Evolutionary conservation across 2,888 invertebrate genomes (phyloP), one percentile per base, ranked within the genome.

Genomic region (Dicyrtoma fusca): DNA sequence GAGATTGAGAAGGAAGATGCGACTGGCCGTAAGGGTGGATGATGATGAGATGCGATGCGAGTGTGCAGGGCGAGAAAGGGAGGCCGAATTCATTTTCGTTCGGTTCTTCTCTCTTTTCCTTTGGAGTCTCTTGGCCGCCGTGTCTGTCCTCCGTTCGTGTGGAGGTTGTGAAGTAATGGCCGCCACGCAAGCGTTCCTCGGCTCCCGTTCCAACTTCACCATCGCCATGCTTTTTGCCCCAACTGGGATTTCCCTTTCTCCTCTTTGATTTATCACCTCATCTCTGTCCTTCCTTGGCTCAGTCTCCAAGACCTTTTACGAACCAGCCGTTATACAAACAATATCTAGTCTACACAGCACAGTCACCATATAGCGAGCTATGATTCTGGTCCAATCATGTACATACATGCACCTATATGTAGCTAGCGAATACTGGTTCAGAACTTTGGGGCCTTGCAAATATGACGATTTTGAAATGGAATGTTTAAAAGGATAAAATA

Each of bases 121-220:
- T 26, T 55, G 21, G 55, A 55, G 19, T 26, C 59, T 59, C 26
- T 26, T 13, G 25, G 59, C 25, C 14, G n/a, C n/a, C 17, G 11
- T 51, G 51, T 49, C 5, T 26, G 23, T 25, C 23, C 1, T 8
- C 11, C 11, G 55, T 55, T 5, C 14, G 59, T 61, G 42, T 61
- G 61, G 21, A 55, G 55, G 44, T 17, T 44, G 23, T 57, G 19
- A 49, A 70, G 63, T 62, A 76, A 79, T 79, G 79, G 79, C 79
- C 77, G 79, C 79, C 79, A 79, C 79, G 79, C 79, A 75, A 76
- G 77, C 79, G 77, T 77, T 75, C 75, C 76, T 21, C 77, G 71
- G 73, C 72, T 73, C 75, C 63, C 69, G 57, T 75, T 73, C 71
- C 68, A 34, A 13, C 26, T 13, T 34, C 26, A 42, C 47, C 72